Conservation (phyloP, 2,888 invertebrate genomes). For the Pristionchus japonicus region DNA sequence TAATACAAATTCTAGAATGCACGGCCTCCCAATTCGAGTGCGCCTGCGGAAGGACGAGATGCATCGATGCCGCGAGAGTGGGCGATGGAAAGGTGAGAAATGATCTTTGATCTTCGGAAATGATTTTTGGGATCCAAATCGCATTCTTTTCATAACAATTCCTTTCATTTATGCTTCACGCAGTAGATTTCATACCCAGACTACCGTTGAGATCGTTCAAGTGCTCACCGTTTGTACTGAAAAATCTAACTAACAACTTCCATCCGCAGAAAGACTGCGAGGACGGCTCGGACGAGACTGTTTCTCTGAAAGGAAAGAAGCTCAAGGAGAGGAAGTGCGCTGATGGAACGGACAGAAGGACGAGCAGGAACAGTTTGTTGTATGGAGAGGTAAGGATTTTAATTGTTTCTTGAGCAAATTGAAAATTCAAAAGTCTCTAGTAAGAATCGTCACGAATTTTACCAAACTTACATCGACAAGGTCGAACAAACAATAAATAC, state of each 20-base stretch:
- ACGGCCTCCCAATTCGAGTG: conserved; percentile 76
- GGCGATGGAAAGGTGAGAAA: conserved; percentile 74
- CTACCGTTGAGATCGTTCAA: background rate
- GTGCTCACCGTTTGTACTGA: background rate
- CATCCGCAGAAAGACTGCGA: conserved; percentile 55
- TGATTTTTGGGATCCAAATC: no score
- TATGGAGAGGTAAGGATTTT: conserved; percentile 34
- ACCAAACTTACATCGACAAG: no score
- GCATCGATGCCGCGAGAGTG: conserved; percentile 75
- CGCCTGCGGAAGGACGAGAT: conserved; percentile 77
- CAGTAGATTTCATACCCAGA: background rate
- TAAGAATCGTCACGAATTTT: no score
- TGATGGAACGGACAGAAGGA: conserved; percentile 35
- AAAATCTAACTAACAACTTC: background rate
- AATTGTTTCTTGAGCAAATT: background rate
- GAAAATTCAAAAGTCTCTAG: no score
- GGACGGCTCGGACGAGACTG: conserved; percentile 61
- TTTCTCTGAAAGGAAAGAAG: background rate
- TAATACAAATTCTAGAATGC: conserved; percentile 73
- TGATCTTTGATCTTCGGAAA: conserved; percentile 70
- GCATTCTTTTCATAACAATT: no score
- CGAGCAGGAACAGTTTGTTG: conserved; percentile 39
- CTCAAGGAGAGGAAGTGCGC: background rate
- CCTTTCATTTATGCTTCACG: background rate
- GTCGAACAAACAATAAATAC: background rate